Conservation (phyloP, 2,113 vertebrate genomes). For the Deroptyus accipitrinus region DNA sequence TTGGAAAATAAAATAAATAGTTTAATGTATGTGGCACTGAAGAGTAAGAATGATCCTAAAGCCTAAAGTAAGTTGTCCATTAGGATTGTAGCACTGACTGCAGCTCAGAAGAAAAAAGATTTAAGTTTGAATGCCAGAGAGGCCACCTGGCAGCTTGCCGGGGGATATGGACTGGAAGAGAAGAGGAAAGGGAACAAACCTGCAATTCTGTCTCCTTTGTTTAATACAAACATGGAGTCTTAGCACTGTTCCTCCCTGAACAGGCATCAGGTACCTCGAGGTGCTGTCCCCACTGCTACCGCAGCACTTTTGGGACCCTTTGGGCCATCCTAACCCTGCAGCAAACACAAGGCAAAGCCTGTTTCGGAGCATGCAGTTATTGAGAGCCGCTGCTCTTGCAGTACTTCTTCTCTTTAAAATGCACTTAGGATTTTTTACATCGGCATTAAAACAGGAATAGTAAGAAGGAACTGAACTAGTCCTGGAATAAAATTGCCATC, state of each 20-base stretch:
- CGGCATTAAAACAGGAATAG: slow-evolving; percentile 1
- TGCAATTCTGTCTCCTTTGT: not conserved
- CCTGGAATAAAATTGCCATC: not conserved
- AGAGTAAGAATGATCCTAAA: not conserved
- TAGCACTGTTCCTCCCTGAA: not conserved
- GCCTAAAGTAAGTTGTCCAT: not conserved
- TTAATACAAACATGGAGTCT: not conserved
- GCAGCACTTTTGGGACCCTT: not conserved
- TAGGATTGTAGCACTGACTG: not conserved
- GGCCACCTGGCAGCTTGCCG: not conserved
- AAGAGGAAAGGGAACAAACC: not conserved
- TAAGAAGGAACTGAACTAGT: not conserved
- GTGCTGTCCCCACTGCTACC: rapidly evolving
- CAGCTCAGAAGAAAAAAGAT: not conserved
- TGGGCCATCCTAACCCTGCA: too few species aligned
- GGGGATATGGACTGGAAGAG: not conserved
- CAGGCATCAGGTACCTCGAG: rapidly evolving
- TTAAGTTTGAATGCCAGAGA: not conserved
- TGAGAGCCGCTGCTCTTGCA: not conserved
- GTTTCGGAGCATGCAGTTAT: not conserved
- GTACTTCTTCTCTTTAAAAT: not conserved
- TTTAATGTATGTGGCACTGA: not conserved
- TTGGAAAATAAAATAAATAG: not conserved
- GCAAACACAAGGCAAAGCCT: not conserved
- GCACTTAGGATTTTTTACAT: not conserved